Evolutionary conservation across 1,140 invertebrate species (phyloP), one percentile per base, ranked within the genome.

Genomic region (Subanguina moxae): DNA sequence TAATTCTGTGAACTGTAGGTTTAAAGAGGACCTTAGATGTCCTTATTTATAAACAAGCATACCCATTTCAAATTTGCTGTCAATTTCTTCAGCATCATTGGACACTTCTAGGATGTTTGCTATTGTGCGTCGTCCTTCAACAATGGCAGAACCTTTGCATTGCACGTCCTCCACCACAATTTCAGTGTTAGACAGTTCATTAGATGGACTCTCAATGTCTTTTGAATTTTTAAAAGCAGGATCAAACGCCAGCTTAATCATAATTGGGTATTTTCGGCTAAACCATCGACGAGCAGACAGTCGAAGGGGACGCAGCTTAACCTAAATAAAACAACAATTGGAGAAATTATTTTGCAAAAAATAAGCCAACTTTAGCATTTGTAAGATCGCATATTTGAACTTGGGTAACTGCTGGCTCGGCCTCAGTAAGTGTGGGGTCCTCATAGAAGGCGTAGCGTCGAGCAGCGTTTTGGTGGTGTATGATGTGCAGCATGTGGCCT

Each of bases 401-500:
- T 3, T 64, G 56, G 13, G 80, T 57, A 74, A 80, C 78, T 17
- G 62, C 58, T 21, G 61, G 76, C 72, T 65, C 77, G 59, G 25
- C 28, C 9, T 76, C 65, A n/a, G 78, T 82, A 43, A 82, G 59
- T 32, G 78, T 82, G 15, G 88, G 86, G 80, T 94, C 91, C 82
- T 91, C 89, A 88, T 90, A 92, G 74, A 92, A 87, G 0, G 90
- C 90, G 70, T 91, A 85, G 77, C 91, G 93, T 3, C 90, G 88
- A 71, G 94, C 86, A 42, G 85, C 83, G 9, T 71, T 75, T 79
- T 90, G 90, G 23, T 91, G 91, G 74, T 90, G 87, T 63, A 90
- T 90, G 68, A 95, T 84, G 56, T 89, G 86, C 7, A 94, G 82
- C 1, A 85, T 8, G 87, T 87, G 66, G 89, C 90, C 84, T 42